Base-by-base conservation (phyloP, 2,888 invertebrate genomes). In the Dioctria rufipes region DNA sequence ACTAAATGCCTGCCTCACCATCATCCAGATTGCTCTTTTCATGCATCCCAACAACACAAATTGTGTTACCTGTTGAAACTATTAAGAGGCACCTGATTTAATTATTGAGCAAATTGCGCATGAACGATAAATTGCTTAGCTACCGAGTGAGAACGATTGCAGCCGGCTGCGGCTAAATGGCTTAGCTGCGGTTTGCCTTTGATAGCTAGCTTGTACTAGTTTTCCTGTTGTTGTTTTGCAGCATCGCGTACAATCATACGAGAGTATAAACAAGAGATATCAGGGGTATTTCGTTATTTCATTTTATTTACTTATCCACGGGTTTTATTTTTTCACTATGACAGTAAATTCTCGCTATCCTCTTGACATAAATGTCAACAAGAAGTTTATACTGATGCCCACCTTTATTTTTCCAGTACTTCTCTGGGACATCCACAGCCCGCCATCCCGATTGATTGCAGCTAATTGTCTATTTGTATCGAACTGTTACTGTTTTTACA, bases 21-120 rank as follows among this genome's bases (percentile, higher is more conserved):
- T 71, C 71, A 54, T 51, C 46, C 13, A 46, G 71, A 25, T 25
- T 71, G 71, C 40, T 54, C 54, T 58, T 46, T 43, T 61, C 75
- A 75, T 58, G 61, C 5, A 42, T 73, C 73, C 43, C 49, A 46
- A 65, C 51, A 71, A 65, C 81, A 25, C 25, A 78, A 51, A 79
- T 79, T 79, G 79, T 79, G 75, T 71, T 80, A 60, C 60, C 78
- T 49, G 61, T 37, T 66, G 81, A 81, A 78, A 66, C 69, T 80
- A 80, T 82, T 82, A 82, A 82, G 71, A 78, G 78, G 80, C 82
- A 82, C 78, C 78, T 82, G 80, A 82, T 82, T 82, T 82, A 82
- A 82, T 82, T 80, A 82, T 80, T 63, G 58, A 80, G 80, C 82
- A 80, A 82, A 82, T 82, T 82, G 80, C 65, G 78, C 78, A 82